Base-by-base conservation (phyloP, 2,113 vertebrate genomes). In the Malurus cyaneus region DNA sequence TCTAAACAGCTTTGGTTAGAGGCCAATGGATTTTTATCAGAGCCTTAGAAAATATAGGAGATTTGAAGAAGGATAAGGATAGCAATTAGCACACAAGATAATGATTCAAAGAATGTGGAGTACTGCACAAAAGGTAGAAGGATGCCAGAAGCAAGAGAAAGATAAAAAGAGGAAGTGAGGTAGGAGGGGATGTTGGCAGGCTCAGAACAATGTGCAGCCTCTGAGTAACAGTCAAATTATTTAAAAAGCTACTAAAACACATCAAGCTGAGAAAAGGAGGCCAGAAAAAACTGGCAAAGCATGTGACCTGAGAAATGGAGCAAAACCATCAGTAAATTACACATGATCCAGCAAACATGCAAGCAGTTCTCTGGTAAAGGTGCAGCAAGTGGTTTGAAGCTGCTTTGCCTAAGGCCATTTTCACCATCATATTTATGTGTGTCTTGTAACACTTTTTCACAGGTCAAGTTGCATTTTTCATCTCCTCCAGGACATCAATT, bases 91-190 rank as follows among this genome's bases (percentile, higher is more conserved):
- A 88, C 50, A 83, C 18, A 66, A 89, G 79, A 89, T 53, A 76
- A 82, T 1, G 3, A 65, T 54, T 91, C 7, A 4, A 57, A 66
- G 88, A 79, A 15, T 5, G 29, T 81, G 25, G 13, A 72, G 12
- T 21, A 19, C 21, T 76, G 47, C 42, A 62, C 44, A 80, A 94
- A 94, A 91, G 50, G 71, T 32, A 86, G 28, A 79, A 86, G 34
- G 21, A 59, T 82, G 93, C 87, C 85, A 94, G 81, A 70, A 94
- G 89, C 67, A 86, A 95, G 34, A 82, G 24, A 77, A 72, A 79
- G 78, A 80, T 86, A 66, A 94, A 86, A 91, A 69, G 53, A 87
- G 29, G 57, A 85, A 91, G 42, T 57, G 71, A 83, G 52, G 59
- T 29, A 49, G 42, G 32, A 71, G 23, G 32, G 59, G n/a, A 36